Evolutionary conservation across 2,888 invertebrate species (phyloP).

Genomic region (Cosmia pyralina): DNA sequence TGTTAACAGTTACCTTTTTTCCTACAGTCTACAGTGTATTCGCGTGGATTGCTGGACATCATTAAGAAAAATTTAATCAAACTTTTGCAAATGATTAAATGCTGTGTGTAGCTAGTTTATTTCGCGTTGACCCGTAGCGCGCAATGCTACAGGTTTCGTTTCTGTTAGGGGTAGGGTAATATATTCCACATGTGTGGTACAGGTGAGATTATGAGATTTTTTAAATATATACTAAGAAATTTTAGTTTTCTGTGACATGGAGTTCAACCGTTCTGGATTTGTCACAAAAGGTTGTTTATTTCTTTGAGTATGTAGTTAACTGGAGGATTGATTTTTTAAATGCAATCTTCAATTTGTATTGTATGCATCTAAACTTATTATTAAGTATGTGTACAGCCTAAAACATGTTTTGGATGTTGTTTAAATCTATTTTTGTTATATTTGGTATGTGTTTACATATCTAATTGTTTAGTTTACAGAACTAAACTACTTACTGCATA

Average conservation of each 20-base stretch:
- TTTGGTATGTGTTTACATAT: slow-evolving; percentile 19
- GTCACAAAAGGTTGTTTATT: slow-evolving; percentile 68
- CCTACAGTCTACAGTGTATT: slow-evolving; percentile 90
- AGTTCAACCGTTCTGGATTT: slow-evolving; percentile 68
- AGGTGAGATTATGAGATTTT: slow-evolving; percentile 90
- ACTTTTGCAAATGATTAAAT: slow-evolving; percentile 84
- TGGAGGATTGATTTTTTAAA: slow-evolving; percentile 64
- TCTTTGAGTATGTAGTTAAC: slow-evolving; percentile 61
- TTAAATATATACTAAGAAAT: slow-evolving; percentile 78
- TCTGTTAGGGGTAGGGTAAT: slow-evolving; percentile 88
- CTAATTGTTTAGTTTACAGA: slow-evolving; percentile 27
- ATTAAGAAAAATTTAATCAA: slow-evolving; percentile 84
- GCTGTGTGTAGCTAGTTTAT: slow-evolving; percentile 88
- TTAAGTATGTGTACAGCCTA: slow-evolving; percentile 16
- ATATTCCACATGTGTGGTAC: slow-evolving; percentile 87
- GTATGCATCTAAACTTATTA: slow-evolving; percentile 29
- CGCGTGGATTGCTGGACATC: slow-evolving; percentile 88
- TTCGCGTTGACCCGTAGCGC: slow-evolving; percentile 90
- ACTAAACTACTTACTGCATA: slow-evolving; percentile 19
- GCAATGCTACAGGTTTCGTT: slow-evolving; percentile 91
- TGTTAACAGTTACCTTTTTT: slow-evolving; percentile 89
- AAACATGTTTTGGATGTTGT: slow-evolving; percentile 12
- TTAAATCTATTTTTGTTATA: slow-evolving; percentile 14
- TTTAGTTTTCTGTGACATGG: slow-evolving; percentile 80
- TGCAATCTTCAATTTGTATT: slow-evolving; percentile 33